Percentiles rank a stretch among this genome's conserved stretches.
These are phyloP conservation scores for Carduelis carduelis DNA, from an alignment of 2,797 vertebrate genomes.

Conservation along the genomic window DNA sequence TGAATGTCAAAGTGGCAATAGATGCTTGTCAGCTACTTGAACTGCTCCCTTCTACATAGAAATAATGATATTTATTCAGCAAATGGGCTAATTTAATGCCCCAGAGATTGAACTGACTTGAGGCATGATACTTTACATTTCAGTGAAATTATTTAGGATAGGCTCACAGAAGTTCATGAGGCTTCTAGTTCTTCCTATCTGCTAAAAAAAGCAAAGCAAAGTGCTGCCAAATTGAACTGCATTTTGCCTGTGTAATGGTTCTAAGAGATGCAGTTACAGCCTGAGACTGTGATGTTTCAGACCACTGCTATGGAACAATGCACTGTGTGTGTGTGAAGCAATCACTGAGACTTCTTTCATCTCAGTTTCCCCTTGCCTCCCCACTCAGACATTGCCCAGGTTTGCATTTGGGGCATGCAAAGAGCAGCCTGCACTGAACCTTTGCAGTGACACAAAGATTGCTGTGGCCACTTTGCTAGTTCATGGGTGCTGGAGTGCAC, in stretches of 20 bases:
- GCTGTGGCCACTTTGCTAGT: background rate
- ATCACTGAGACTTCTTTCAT: background rate
- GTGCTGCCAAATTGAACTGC: background rate
- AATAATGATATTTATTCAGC: background rate
- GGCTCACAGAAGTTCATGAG: background rate
- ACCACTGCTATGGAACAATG: background rate
- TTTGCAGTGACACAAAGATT: background rate
- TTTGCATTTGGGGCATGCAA: background rate
- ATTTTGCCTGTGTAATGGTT: background rate
- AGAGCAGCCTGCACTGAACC: background rate
- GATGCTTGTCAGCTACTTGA: background rate
- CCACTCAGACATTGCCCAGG: background rate
- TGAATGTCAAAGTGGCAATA: background rate
- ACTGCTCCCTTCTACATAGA: background rate
- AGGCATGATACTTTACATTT: background rate
- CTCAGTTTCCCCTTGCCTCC: background rate
- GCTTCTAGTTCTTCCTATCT: background rate
- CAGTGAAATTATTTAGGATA: background rate
- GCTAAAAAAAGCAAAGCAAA: background rate
- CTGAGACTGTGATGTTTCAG: background rate
- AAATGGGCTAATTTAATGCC: background rate
- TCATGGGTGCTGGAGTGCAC: background rate
- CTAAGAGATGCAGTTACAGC: background rate
- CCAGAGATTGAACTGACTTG: background rate
- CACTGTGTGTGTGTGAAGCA: background rate